Percentiles rank a stretch among this genome's conserved stretches.
phyloP scores from a whole-genome alignment of 1,140 invertebrate genomes.

The Aphelinus certus region DNA sequence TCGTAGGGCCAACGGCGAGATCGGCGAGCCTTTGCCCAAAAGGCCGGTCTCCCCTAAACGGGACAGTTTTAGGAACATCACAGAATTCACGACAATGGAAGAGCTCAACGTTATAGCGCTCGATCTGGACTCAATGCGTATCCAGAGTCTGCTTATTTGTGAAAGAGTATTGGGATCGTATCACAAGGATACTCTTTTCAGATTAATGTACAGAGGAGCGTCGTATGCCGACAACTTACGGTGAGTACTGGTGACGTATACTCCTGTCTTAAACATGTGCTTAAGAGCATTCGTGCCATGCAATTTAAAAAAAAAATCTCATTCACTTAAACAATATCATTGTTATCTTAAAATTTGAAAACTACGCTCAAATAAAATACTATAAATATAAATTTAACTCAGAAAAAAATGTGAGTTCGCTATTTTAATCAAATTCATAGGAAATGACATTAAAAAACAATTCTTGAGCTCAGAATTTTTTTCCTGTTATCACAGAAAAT shows the following conservation, averaged over 20 bases:
- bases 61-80: slow-evolving; percentile 71
- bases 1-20: slow-evolving; percentile 56
- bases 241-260: slow-evolving; percentile 36
- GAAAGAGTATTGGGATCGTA: slow-evolving; percentile 81
- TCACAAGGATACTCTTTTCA: slow-evolving; percentile 88
- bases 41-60: slow-evolving; percentile 67
- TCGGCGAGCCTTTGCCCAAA: slow-evolving; percentile 65
- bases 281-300: too few relatives aligned
- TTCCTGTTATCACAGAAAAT: too few relatives aligned
- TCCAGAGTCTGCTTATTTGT: slow-evolving; percentile 84
- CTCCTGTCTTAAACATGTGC: too few relatives aligned
- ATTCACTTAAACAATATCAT: too few relatives aligned
- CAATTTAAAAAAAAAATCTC: too few relatives aligned
- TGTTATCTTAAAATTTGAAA: too few relatives aligned
- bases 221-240: slow-evolving; percentile 85
- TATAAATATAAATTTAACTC: too few relatives aligned
- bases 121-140: slow-evolving; percentile 83
- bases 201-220: slow-evolving; percentile 80
- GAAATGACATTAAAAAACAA: too few relatives aligned
- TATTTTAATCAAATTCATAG: too few relatives aligned
- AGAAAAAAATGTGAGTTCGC: too few relatives aligned
- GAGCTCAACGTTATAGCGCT: slow-evolving; percentile 77
- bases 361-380: too few relatives aligned
- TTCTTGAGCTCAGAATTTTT: too few relatives aligned
- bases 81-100: slow-evolving; percentile 76